Conservation (phyloP, 2,888 invertebrate genomes). For the Drosophila acutilabella region DNA sequence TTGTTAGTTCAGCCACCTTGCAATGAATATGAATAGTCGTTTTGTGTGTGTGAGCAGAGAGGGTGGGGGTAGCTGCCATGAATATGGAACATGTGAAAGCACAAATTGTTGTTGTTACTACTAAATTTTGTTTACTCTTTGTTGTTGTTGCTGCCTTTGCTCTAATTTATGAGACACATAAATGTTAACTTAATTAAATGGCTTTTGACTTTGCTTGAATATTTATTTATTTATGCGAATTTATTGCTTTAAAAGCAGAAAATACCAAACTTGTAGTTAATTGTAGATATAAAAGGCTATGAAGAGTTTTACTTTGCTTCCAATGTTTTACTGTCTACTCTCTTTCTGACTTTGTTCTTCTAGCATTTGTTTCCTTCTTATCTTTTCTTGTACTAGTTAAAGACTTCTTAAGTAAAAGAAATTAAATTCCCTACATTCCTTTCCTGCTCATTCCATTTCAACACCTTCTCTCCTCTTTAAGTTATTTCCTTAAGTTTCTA, state of each 20-base stretch:
- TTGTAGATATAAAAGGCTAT: not conserved
- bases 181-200: conserved; percentile 81
- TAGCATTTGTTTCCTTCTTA: too few relatives aligned
- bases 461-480: not conserved
- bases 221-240: conserved; percentile 64
- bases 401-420: too few relatives aligned
- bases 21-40: conserved; percentile 43
- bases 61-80: conserved; percentile 36
- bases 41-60: not conserved
- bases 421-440: not conserved
- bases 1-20: conserved; percentile 62
- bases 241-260: conserved; percentile 10
- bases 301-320: not conserved
- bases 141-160: conserved; percentile 32
- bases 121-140: conserved; percentile 62
- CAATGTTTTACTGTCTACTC: not conserved
- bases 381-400: too few relatives aligned
- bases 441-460: not conserved
- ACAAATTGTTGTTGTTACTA: conserved; percentile 39
- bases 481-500: not conserved
- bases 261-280: not conserved
- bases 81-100: conserved; percentile 70
- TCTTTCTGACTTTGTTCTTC: too few relatives aligned
- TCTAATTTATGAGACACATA: conserved; percentile 79
- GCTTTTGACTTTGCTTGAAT: conserved; percentile 62